Base-by-base conservation (phyloP, 2,113 vertebrate species). In the Menidia beryllina region DNA sequence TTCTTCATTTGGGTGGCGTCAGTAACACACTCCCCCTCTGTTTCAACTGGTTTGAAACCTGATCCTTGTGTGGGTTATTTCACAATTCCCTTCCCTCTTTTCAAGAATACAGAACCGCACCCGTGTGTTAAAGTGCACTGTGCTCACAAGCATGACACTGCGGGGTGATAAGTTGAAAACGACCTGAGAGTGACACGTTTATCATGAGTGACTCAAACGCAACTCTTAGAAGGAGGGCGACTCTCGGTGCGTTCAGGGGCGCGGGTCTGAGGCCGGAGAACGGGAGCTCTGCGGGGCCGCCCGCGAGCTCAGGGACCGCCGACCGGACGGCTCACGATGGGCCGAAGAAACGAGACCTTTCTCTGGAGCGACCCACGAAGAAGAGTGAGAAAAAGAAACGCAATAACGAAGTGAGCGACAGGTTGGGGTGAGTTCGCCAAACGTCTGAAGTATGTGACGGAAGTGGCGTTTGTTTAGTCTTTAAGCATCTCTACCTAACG, bases 381-480 rank as follows among this genome's bases (percentile, higher is more conserved):
- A 86, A 75, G 23, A 72, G 20, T 1, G 87, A 89, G 7, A 91
- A 75, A 23, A 72, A 39, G 25, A 90, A 74, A 45, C 48, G 58
- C 27, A 80, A 17, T 59, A 52, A 17, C 39, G 89, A 84, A 34
- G 38, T 45, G 1, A 52, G 67, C 12, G 90, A 90, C 8, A 64
- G 65, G 38, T 21, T 93, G 36, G 90, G 87, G 93, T 93, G 77
- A 89, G 89, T 23, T 30, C 0, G 3, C 3, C 1, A 30, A 30
- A 49, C 45, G 45, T 66, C 8, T 1, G 8, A 9, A 26, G 20
- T 53, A 25, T 7, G 23, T 23, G n/a, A 1, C 7, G 17, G 26
- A 66, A 62, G 65, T 77, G 5, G 5, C 2, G 48, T 39, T 38
- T 41, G 58, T 39, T 65, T 27, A 3, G 25, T n/a, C 1, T 1